Percentiles rank a stretch among this genome's conserved stretches.
phyloP scores from a whole-genome alignment of 2,797 vertebrate genomes.

The Allenopithecus nigroviridis region DNA sequence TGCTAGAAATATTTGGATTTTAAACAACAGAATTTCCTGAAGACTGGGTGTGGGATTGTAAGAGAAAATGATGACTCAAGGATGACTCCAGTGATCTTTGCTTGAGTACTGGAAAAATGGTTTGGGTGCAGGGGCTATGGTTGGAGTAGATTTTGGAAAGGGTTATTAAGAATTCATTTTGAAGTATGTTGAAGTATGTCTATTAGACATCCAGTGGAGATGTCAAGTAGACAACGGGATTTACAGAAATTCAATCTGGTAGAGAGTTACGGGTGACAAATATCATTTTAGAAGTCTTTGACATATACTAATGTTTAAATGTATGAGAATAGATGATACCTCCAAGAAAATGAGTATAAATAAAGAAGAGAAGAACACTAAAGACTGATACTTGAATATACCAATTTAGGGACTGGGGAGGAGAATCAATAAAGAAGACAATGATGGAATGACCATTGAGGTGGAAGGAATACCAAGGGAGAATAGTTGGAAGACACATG shows the following conservation, averaged over 20 bases:
- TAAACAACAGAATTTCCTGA: background rate
- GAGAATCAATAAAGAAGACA: background rate
- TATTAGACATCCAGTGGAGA: background rate
- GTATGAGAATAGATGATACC: background rate
- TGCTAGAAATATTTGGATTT: background rate
- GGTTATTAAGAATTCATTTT: background rate
- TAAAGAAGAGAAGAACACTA: background rate
- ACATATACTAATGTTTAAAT: background rate
- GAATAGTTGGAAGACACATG: background rate
- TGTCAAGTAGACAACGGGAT: background rate
- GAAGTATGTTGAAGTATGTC: background rate
- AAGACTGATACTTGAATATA: background rate
- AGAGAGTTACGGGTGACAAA: accelerated
- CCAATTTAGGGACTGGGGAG: background rate
- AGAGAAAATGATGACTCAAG: background rate
- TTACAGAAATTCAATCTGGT: background rate
- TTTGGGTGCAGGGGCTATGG: accelerated
- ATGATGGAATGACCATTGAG: background rate
- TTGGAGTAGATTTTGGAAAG: background rate
- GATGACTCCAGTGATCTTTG: background rate
- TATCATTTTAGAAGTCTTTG: background rate
- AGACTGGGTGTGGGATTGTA: background rate
- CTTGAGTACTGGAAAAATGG: background rate
- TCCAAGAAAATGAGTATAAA: background rate
- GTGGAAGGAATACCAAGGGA: background rate